phyloP scores from a whole-genome alignment of 2,888 invertebrate species.

The Athrips mouffetella region DNA sequence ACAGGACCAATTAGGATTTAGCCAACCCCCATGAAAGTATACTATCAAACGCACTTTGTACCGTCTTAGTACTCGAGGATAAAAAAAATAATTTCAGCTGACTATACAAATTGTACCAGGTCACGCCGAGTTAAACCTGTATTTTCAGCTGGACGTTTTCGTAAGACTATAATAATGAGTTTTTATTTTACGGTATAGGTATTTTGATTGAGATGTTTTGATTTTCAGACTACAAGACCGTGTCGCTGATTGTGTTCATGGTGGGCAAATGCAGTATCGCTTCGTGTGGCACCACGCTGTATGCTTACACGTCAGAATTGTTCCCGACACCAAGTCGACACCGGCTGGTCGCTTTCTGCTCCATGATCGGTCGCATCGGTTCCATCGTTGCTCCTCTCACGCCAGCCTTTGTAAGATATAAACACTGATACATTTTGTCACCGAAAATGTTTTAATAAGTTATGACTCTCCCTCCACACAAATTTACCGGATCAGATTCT shows the following conservation, averaged over 20 bases:
- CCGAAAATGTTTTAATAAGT: neutral
- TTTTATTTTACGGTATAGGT: too few species aligned
- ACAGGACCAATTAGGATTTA: too few species aligned
- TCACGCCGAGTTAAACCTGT: too few species aligned
- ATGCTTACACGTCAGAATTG: constrained; percentile 82
- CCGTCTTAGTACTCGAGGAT: too few species aligned
- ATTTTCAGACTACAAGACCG: neutral
- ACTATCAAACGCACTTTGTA: too few species aligned
- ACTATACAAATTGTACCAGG: too few species aligned
- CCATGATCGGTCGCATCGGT: constrained; percentile 75
- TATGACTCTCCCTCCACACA: too few species aligned
- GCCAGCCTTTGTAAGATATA: constrained; percentile 79
- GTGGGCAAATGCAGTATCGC: constrained; percentile 82
- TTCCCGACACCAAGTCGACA: constrained; percentile 84
- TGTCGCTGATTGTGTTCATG: constrained; percentile 13
- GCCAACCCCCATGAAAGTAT: too few species aligned
- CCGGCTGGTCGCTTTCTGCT: constrained; percentile 81
- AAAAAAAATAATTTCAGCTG: too few species aligned
- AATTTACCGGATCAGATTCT: too few species aligned
- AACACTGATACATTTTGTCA: neutral
- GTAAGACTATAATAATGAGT: too few species aligned
- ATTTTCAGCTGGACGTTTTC: too few species aligned
- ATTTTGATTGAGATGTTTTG: neutral
- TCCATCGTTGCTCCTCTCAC: constrained; percentile 76
- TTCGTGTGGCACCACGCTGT: constrained; percentile 80